phyloP scores from a whole-genome alignment of 2,113 vertebrate species.

The Callorhinus ursinus region DNA sequence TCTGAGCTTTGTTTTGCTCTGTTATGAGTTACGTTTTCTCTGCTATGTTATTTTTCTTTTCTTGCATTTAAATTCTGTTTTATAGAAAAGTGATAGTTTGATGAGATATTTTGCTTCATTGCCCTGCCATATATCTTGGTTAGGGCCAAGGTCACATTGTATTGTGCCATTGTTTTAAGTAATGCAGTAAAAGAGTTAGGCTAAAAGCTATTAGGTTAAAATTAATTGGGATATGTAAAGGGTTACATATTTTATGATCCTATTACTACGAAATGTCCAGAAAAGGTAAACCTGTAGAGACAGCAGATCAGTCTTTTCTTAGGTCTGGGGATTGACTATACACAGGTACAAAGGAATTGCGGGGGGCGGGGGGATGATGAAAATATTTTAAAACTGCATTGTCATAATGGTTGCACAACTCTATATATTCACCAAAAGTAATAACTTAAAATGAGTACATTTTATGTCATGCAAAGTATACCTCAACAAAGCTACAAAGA shows the following conservation, averaged over 20 bases:
- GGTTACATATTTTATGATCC: background rate
- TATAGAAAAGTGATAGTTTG: background rate
- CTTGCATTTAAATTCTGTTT: background rate
- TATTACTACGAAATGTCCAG: background rate
- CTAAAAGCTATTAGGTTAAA: background rate
- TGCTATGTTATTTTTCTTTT: background rate
- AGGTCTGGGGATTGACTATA: background rate
- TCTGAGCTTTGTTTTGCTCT: background rate
- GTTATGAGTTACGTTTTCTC: background rate
- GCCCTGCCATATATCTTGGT: background rate
- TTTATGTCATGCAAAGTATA: background rate
- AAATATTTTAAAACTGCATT: background rate
- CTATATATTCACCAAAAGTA: background rate
- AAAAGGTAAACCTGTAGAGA: conserved; percentile 4
- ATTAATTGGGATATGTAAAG: background rate
- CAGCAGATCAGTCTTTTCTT: background rate
- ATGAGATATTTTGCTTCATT: background rate
- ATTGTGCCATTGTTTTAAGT: background rate
- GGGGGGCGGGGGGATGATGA: background rate
- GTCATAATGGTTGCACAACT: background rate
- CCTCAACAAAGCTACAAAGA: background rate
- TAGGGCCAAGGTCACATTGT: background rate
- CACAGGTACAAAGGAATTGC: background rate
- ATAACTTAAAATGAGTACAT: background rate
- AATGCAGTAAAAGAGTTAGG: background rate